Conservation (phyloP, 2,113 vertebrate species). For the Rhinopomastus cyanomelas region DNA sequence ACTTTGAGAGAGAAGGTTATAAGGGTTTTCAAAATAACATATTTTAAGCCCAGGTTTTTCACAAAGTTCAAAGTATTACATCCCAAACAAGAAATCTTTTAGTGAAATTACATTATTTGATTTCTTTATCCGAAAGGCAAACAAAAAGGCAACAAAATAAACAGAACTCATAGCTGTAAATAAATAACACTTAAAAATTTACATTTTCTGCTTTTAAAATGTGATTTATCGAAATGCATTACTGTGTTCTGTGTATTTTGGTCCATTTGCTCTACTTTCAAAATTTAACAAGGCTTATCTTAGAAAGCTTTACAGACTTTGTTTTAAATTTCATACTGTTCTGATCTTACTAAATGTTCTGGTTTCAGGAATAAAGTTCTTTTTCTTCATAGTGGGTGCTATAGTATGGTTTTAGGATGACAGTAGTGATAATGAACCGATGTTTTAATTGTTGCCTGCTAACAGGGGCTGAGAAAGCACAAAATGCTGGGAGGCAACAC, state of each 20-base stretch:
- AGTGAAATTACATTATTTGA: neutral
- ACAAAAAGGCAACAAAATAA: neutral
- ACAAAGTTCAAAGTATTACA: neutral
- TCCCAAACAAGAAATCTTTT: neutral
- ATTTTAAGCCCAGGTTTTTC: neutral
- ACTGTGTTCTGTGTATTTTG: neutral
- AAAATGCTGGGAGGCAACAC: neutral
- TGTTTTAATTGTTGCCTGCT: neutral
- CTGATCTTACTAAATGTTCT: neutral
- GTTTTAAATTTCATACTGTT: neutral
- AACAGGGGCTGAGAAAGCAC: neutral
- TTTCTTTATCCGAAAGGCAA: neutral
- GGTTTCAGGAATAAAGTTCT: neutral
- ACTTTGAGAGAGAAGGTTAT: neutral
- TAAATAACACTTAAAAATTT: neutral
- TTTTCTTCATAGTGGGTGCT: neutral
- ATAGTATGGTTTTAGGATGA: neutral
- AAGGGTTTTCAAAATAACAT: neutral
- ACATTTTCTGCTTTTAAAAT: neutral
- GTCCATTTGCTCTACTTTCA: neutral
- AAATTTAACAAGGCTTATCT: neutral
- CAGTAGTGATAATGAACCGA: neutral
- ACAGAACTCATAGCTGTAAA: neutral
- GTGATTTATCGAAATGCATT: neutral
- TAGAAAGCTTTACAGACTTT: neutral